Evolutionary conservation across 1,140 invertebrate genomes (phyloP).

Genomic region (Elysia chlorotica): DNA sequence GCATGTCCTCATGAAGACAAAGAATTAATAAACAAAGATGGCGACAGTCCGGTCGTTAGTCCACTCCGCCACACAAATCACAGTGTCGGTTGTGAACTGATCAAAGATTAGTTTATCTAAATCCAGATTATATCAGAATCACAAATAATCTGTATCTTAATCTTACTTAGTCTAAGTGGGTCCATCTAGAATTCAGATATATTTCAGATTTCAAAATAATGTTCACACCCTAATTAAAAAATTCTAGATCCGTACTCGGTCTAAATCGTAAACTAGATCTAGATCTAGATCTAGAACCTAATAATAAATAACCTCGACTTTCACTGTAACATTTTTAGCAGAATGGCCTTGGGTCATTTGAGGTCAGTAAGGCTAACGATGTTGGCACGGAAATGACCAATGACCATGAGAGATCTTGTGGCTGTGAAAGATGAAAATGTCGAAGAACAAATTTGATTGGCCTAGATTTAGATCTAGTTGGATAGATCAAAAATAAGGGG

Average conservation of each 20-base stretch:
- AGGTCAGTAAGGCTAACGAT: conserved; percentile 19
- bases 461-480: conserved; percentile 5
- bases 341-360: conserved; percentile 18
- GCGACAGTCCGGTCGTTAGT: conserved; percentile 32
- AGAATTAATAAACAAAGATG: conserved; percentile 54
- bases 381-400: conserved; percentile 6
- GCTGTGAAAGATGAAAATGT: not conserved
- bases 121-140: not conserved
- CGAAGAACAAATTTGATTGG: too few relatives aligned
- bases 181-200: too few relatives aligned
- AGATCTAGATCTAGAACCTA: too few relatives aligned
- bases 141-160: too few relatives aligned
- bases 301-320: too few relatives aligned
- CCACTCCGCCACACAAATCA: too few relatives aligned
- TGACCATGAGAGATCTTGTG: not conserved
- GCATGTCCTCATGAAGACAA: conserved; percentile 52
- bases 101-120: not conserved
- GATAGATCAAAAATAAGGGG: conserved; percentile 12
- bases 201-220: too few relatives aligned
- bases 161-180: too few relatives aligned
- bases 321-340: too few relatives aligned
- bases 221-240: conserved; percentile 12
- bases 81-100: too few relatives aligned
- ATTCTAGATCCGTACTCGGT: not conserved
- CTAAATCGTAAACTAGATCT: not conserved